phyloP scores from a whole-genome alignment of 2,113 vertebrate species.

The Stomatorhinus ivindoensis region DNA sequence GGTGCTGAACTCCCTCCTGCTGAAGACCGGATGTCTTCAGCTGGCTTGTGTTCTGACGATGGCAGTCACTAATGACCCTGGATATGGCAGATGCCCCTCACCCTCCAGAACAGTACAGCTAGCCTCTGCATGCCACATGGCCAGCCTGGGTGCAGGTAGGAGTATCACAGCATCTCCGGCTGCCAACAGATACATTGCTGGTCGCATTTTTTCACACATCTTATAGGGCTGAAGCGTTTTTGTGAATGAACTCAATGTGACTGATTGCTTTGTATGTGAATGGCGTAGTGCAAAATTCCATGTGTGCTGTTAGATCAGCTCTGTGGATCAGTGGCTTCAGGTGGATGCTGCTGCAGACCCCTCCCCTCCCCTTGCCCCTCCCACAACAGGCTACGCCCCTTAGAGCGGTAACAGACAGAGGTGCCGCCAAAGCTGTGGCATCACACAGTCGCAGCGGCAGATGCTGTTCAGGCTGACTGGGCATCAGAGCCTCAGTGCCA shows the following conservation, averaged over 20 bases:
- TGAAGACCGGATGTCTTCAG: conserved; percentile 53
- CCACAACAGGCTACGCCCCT: neutral
- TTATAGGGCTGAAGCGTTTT: neutral
- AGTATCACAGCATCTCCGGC: neutral
- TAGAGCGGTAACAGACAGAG: neutral
- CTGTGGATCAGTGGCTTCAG: neutral
- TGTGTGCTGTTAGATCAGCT: neutral
- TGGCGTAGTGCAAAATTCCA: neutral
- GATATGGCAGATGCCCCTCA: conserved; percentile 21
- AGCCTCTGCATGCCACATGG: conserved; percentile 9
- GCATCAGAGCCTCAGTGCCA: neutral
- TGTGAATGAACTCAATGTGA: neutral
- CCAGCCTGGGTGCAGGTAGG: neutral
- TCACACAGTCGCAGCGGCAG: neutral
- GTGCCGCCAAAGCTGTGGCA: neutral
- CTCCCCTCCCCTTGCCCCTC: neutral
- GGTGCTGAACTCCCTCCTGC: conserved; percentile 26
- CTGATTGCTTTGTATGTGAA: neutral
- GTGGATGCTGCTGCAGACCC: neutral
- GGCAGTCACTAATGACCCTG: conserved; percentile 46
- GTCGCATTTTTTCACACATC: neutral
- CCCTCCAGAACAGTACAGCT: conserved; percentile 8
- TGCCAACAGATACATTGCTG: neutral
- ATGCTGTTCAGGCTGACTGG: neutral
- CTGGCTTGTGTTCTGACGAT: conserved; percentile 41